A percentile compares a stretch with the other conserved stretches of the same genome.
phyloP scores from a whole-genome alignment of 2,888 invertebrate genomes.

The Tipula vernalis region DNA sequence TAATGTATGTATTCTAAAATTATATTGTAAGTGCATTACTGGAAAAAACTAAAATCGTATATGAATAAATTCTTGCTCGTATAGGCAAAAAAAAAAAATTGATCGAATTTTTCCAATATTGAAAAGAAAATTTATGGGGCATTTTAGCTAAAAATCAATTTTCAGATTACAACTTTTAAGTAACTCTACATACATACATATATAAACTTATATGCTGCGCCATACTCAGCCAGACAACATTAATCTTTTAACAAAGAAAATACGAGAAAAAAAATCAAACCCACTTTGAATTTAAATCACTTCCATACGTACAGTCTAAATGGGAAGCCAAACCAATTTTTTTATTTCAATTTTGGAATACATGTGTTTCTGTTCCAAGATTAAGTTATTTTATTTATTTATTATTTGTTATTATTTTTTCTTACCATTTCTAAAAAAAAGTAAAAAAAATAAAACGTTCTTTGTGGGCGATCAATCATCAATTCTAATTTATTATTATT shows the following conservation, averaged over 20 bases:
- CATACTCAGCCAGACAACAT: not conserved
- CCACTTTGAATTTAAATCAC: not conserved
- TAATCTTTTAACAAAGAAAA: not conserved
- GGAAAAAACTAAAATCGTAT: not conserved
- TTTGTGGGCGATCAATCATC: constrained; percentile 4
- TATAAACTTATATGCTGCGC: not conserved
- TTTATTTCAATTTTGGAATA: not conserved
- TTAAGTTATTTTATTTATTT: not conserved
- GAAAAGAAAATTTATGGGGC: not conserved
- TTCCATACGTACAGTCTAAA: not conserved
- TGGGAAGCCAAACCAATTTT: not conserved
- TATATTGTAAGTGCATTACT: not conserved
- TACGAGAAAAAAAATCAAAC: not conserved
- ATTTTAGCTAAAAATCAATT: not conserved
- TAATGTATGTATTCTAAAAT: too few relatives aligned
- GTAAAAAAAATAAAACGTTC: not conserved
- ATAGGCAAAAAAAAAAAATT: not conserved
- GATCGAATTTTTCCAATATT: not conserved
- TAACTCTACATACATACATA: not conserved
- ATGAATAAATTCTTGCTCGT: not conserved
- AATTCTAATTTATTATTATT: not conserved
- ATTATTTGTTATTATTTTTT: not conserved
- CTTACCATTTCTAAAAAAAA: not conserved
- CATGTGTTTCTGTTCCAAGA: not conserved
- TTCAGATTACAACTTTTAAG: not conserved